A percentile compares a stretch with the other conserved stretches of the same genome.
These are phyloP conservation scores for Manis crassicaudata DNA, from an alignment of 2,797 vertebrate genomes.

Conservation along the genomic window DNA sequence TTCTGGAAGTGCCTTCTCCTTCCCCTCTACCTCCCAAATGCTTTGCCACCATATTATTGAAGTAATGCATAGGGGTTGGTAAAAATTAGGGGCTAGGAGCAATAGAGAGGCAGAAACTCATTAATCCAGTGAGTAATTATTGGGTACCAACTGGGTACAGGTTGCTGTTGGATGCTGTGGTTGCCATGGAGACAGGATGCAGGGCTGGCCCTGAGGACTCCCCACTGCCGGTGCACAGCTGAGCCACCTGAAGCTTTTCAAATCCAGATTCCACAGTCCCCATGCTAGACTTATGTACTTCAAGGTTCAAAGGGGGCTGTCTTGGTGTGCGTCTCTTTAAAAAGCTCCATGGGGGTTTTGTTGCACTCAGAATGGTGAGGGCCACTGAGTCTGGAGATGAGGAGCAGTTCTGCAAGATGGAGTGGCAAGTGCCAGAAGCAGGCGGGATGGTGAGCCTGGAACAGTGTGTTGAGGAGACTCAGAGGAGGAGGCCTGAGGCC, in stretches of 20 bases:
- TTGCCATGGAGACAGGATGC: constrained; percentile 48
- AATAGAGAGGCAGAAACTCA: neutral
- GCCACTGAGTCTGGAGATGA: neutral
- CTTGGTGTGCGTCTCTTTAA: neutral
- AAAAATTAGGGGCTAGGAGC: neutral
- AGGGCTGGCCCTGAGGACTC: neutral
- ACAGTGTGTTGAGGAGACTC: neutral
- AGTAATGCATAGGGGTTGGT: neutral
- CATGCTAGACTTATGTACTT: neutral
- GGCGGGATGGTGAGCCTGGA: neutral
- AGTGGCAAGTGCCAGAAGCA: neutral
- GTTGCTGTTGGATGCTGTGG: neutral
- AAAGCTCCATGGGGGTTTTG: neutral
- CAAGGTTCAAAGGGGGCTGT: neutral
- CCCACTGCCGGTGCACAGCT: neutral
- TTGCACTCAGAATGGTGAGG: neutral
- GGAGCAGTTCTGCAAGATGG: neutral
- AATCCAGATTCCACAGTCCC: neutral
- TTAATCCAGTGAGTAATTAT: constrained; percentile 3
- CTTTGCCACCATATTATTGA: neutral
- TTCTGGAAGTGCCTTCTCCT: neutral
- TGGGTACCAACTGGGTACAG: neutral
- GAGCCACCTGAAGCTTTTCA: neutral
- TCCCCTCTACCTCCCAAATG: neutral
- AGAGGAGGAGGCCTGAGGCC: neutral